Base-by-base conservation (phyloP, 2,797 vertebrate genomes). In the Eutrigla gurnardus region DNA sequence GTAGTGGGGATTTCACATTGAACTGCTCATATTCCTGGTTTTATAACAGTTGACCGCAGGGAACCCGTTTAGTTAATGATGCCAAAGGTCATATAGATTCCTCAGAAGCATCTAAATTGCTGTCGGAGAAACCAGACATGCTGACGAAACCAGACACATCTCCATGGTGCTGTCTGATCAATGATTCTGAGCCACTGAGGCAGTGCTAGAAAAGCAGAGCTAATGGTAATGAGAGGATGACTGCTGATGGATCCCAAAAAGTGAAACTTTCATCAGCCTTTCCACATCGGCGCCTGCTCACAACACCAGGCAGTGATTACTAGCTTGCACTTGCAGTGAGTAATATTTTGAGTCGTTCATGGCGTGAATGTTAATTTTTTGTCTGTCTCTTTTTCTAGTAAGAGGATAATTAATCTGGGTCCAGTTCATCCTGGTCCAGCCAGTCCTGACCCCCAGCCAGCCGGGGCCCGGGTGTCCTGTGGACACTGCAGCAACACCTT, bases 401-500 rank as follows among this genome's bases (percentile, higher is more conserved):
- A 98, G 94, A 94, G 97, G 94, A 96, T 98, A 86, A 98, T 98
- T 85, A 98, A 97, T 79, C 88, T 98, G 83, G 97, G 97, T 32
- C 96, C 97, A 4, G 96, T 97, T 53, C 96, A 97, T 80, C 96
- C 96, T 0, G 97, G 96, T 43, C 96, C 97, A 1, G 91, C 95
- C 77, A 97, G 96, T 92, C 96, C 97, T 11, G 96, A 97, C 50
- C 97, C 96, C 49, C 96, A 97, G 88, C 97, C 97, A 3, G 90
- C 95, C 2, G 97, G 97, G 65, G 96, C 96, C 69, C 90, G 96
- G 3, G 97, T 98, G 88, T 96, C 95, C 90, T 98, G 97, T 80
- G 97, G 96, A 83, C 97, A 98, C 88, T 98, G 97, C 95, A 97
- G 94, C 91, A 97, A 97, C 92, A 97, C 96, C 62, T 98, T 98